Conservation (phyloP, 2,888 invertebrate species). For the Eristalis intricaria region DNA sequence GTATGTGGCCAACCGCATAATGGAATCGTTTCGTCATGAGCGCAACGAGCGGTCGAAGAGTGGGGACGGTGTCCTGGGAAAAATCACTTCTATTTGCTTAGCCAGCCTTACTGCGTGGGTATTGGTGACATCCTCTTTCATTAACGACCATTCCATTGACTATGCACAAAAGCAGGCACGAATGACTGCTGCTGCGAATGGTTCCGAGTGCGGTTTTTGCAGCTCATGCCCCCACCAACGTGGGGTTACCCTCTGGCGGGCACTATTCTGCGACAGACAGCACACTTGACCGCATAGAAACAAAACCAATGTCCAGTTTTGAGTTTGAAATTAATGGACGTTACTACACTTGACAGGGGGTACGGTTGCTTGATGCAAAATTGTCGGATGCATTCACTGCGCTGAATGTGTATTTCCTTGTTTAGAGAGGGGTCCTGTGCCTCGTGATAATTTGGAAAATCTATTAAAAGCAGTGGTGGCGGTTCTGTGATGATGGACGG, state of each 20-base stretch:
- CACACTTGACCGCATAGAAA: slow-evolving; percentile 56
- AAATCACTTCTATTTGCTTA: slow-evolving; percentile 25
- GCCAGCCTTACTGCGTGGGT: not conserved
- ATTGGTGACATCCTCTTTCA: slow-evolving; percentile 47
- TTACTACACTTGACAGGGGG: slow-evolving; percentile 32
- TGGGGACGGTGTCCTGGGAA: not conserved
- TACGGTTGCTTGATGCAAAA: slow-evolving; percentile 47
- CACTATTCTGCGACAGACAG: slow-evolving; percentile 46
- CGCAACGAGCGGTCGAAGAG: not conserved
- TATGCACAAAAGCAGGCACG: slow-evolving; percentile 33
- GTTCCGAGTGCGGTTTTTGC: slow-evolving; percentile 51
- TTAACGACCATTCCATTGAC: slow-evolving; percentile 33
- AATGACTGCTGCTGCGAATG: slow-evolving; percentile 58
- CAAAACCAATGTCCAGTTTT: slow-evolving; percentile 66
- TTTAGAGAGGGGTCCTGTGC: not conserved
- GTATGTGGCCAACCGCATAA: slow-evolving; percentile 54
- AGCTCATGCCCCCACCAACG: not conserved
- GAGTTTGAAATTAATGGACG: slow-evolving; percentile 62
- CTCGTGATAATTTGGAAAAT: not conserved
- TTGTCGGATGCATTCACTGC: slow-evolving; percentile 42
- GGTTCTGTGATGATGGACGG: not conserved
- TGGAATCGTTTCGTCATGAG: slow-evolving; percentile 47
- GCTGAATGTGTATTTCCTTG: not conserved
- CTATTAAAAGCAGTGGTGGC: not conserved
- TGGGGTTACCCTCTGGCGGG: not conserved